phyloP scores from a whole-genome alignment of 1,140 invertebrate genomes.

The Laupala kohalensis region DNA sequence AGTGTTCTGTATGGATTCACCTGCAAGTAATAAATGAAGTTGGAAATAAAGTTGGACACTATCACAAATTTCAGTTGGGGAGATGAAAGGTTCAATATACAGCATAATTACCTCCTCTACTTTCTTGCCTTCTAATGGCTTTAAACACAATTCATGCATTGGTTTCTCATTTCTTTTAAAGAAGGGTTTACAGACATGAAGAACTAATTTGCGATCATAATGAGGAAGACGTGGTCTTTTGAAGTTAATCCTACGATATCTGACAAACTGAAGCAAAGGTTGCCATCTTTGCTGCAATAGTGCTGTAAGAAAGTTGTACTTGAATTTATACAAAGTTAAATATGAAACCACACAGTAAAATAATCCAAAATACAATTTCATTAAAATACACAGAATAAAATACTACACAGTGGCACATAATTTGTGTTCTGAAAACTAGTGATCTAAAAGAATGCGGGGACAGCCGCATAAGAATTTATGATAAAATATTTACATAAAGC shows the following conservation, averaged over 20 bases:
- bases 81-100: too few relatives aligned
- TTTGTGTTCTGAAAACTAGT: too few relatives aligned
- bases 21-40: constrained; percentile 18
- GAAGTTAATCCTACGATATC: constrained; percentile 61
- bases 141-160: background rate
- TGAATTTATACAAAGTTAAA: too few relatives aligned
- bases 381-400: too few relatives aligned
- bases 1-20: constrained; percentile 50
- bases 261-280: constrained; percentile 7
- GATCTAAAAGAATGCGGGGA: too few relatives aligned
- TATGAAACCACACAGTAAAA: too few relatives aligned
- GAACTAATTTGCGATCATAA: constrained; percentile 43
- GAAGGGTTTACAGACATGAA: constrained; percentile 44
- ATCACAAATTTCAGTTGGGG: background rate
- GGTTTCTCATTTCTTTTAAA: constrained; percentile 24
- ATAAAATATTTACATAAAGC: too few relatives aligned
- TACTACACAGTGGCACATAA: too few relatives aligned
- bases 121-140: constrained; percentile 20
- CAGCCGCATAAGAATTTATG: too few relatives aligned
- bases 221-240: constrained; percentile 51
- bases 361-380: too few relatives aligned
- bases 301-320: background rate
- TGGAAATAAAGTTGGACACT: background rate
- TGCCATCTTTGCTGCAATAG: background rate
- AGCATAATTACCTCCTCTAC: constrained; percentile 21